Evolutionary conservation across 1,140 invertebrate genomes (phyloP), one percentile per base, ranked within the genome.

Genomic region (Trialeurodes vaporariorum): DNA sequence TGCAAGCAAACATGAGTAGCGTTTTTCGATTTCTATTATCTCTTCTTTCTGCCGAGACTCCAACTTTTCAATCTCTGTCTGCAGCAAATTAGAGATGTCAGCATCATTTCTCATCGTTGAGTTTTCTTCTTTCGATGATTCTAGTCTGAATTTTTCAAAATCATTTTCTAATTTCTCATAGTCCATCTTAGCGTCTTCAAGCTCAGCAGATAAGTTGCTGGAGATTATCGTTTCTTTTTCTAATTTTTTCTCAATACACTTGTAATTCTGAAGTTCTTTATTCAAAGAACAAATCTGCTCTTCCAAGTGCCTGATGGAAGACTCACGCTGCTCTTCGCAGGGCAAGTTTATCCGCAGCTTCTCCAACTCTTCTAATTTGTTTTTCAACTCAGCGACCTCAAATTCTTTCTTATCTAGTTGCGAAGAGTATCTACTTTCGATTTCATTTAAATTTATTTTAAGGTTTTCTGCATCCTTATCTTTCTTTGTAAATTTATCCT

Each of bases 321-420:
- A n/a, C n/a, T n/a, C n/a, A n/a, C n/a, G n/a, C n/a, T n/a, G n/a
- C n/a, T n/a, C n/a, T 63, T 58, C 58, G 24, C 11, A 63, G 24
- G 24, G 62, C 59, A 2, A 63, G 27, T 62, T 67, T 40, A 49
- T 63, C 34, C 59, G 62, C 61, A 22, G 66, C 49, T 64, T 70
- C 34, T 67, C 62, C 22, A 74, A 69, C 64, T 74, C 70, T 23
- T 64, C 65, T 25, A 72, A 69, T 66, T 75, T 60, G 49, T 65
- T 27, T 22, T 27, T 63, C 65, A 68, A 24, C 61, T 68, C 58
- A 64, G 27, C 17, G 21, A 59, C 22, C 26, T 63, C 61, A 24
- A 17, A 58, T 66, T 49, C n/a, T n/a, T n/a, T n/a, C n/a, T n/a
- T 27, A 34, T 65, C 65, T 65, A 24, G 25, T 27, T 59, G 26